Evolutionary conservation across 2,113 vertebrate species (phyloP), one percentile per base, ranked within the genome.

Genomic region (Forbesichthys agassizii): DNA sequence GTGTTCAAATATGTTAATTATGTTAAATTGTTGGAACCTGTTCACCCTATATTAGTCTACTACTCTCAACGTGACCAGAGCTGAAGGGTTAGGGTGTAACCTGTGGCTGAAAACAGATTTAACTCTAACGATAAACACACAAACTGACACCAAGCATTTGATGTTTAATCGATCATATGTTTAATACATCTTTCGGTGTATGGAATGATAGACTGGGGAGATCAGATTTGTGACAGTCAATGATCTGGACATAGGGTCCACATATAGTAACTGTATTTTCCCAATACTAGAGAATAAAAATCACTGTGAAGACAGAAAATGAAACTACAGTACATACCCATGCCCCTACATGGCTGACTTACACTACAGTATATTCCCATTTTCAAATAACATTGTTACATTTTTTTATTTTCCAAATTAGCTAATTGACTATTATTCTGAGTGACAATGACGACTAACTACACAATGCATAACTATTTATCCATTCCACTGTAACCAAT

Each of bases 81-180:
- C 64, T 18, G 1, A 75, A 55, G 49, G 72, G 75, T 84, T 80
- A 80, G 81, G 53, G 55, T 78, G 68, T 58, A 48, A 59, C 60
- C 59, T 33, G 5, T 81, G 77, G 85, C 64, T 71, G 69, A 77
- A 61, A 49, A 53, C n/a, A 11, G 57, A 75, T 84, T 80, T 84
- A 67, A 79, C 60, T 53, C 33, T 18, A 48, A n/a, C 71, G 74
- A 80, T 83, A 82, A 77, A 82, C 71, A 71, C 60, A 75, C 65
- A 69, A 70, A 73, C 42, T 69, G 74, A 75, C 76, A 75, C 14
- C 16, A 33, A 4, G 33, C 57, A 36, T 83, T 83, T 82, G 80
- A 84, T 77, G 61, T 69, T 70, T 68, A 74, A 72, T 83, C 75
- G 79, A 53, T 74, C 81, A 60, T 67, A 67, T 61, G 75, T 79